Conservation (phyloP, 2,797 vertebrate species). For the Microcaecilia unicolor region DNA sequence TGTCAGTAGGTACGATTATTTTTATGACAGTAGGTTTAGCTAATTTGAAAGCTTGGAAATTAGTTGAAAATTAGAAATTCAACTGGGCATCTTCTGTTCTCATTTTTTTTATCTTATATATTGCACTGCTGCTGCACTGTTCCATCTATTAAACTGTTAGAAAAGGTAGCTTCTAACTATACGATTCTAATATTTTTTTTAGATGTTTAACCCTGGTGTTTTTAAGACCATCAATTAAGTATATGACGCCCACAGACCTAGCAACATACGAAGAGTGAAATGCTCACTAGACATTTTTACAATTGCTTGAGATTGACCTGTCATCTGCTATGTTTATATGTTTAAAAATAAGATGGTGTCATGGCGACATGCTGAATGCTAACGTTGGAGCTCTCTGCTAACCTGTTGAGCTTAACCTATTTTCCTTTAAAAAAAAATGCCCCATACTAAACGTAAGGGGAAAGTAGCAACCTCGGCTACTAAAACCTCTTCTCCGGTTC, state of each 20-base stretch:
- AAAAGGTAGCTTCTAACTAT: conserved; percentile 17
- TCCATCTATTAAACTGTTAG: conserved; percentile 14
- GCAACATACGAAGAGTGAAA: background rate
- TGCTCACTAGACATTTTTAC: conserved; percentile 5
- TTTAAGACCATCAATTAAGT: conserved; percentile 22
- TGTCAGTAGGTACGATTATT: conserved; percentile 4
- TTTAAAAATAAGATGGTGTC: too few species aligned
- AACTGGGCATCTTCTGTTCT: too few species aligned
- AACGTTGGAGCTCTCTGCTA: too few species aligned
- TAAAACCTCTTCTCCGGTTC: too few species aligned
- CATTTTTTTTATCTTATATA: too few species aligned
- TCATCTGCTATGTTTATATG: too few species aligned
- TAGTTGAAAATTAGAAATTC: conserved; percentile 23
- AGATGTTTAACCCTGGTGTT: conserved; percentile 14
- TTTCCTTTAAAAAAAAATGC: too few species aligned
- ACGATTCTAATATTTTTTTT: conserved; percentile 30
- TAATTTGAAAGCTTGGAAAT: conserved; percentile 7
- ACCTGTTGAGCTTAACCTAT: too few species aligned
- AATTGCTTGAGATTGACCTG: background rate
- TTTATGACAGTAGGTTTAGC: background rate
- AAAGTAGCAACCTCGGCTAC: too few species aligned
- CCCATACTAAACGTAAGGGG: too few species aligned
- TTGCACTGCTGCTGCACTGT: too few species aligned
- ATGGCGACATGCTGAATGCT: too few species aligned
- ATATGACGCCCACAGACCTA: background rate